These are phyloP conservation scores for Dastarcus helophoroides DNA, from an alignment of 2,888 invertebrate species.

Conservation along the genomic window DNA sequence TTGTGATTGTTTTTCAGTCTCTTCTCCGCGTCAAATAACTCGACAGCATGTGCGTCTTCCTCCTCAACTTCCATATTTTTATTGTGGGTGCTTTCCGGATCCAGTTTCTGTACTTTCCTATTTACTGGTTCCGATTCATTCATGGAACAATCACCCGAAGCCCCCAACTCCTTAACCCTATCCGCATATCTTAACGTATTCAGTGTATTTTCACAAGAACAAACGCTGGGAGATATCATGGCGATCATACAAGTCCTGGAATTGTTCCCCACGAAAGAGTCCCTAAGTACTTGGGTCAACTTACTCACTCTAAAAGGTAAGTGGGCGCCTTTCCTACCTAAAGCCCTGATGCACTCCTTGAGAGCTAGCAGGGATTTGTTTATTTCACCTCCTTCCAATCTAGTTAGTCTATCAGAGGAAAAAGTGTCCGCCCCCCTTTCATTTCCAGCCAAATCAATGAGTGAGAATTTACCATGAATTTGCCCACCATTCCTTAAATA, in stretches of 20 bases:
- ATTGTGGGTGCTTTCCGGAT: constrained; percentile 40
- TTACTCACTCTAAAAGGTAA: constrained; percentile 96
- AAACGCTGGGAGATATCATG: constrained; percentile 95
- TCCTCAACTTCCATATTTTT: constrained; percentile 80
- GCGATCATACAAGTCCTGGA: constrained; percentile 99
- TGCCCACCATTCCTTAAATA: constrained; percentile 66
- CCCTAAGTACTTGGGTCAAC: constrained; percentile 86
- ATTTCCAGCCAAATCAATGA: constrained; percentile 95
- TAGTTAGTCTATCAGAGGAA: constrained; percentile 85
- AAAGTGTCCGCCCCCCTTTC: constrained; percentile 97
- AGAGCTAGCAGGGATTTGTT: constrained; percentile 95
- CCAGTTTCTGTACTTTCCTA: constrained; percentile 2
- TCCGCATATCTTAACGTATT: constrained; percentile 97
- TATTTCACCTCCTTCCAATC: constrained; percentile 93
- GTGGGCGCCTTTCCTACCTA: constrained; percentile 91
- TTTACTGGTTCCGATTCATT: constrained; percentile 5
- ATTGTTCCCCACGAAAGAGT: constrained; percentile 97
- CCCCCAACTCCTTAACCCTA: constrained; percentile 89
- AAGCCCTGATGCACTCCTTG: constrained; percentile 93
- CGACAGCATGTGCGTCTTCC: constrained; percentile 84
- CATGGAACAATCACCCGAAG: constrained; percentile 45
- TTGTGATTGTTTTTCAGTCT: constrained; percentile 71
- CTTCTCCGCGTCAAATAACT: constrained; percentile 63
- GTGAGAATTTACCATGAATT: constrained; percentile 94
- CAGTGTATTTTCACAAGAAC: constrained; percentile 93